Percentiles rank a stretch among this genome's conserved stretches.
These are phyloP conservation scores for Machimus atricapillus DNA, from an alignment of 2,888 invertebrate species.

Conservation along the genomic window DNA sequence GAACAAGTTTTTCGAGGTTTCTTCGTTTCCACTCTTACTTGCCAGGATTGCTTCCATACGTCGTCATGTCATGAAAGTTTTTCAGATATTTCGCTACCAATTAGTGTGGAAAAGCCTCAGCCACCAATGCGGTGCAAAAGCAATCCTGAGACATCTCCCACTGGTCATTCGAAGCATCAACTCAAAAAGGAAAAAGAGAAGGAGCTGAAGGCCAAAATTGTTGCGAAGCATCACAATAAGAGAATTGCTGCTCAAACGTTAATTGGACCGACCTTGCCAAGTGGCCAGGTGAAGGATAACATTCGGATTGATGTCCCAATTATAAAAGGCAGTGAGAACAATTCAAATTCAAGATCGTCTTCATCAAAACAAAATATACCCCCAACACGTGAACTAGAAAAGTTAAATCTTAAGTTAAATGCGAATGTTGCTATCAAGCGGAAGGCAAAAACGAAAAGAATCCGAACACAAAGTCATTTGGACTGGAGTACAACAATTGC, in stretches of 20 bases:
- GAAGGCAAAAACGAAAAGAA: conserved; percentile 53
- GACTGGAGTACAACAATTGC: conserved; percentile 67
- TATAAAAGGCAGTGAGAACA: conserved; percentile 59
- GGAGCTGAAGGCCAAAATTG: conserved; percentile 63
- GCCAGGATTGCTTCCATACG: conserved; percentile 86
- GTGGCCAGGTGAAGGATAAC: conserved; percentile 44
- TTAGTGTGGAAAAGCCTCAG: conserved; percentile 76
- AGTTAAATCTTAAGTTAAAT: conserved; percentile 42
- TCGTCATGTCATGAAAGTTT: conserved; percentile 92
- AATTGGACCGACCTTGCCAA: neutral
- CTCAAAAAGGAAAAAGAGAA: conserved; percentile 67
- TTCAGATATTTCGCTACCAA: conserved; percentile 92
- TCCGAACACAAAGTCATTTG: conserved; percentile 60
- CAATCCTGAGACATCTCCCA: conserved; percentile 55
- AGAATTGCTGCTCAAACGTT: conserved; percentile 49
- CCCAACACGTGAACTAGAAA: conserved; percentile 48
- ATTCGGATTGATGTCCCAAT: neutral
- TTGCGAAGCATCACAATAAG: conserved; percentile 55
- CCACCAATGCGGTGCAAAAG: conserved; percentile 69
- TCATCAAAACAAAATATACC: conserved; percentile 66
- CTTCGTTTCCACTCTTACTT: conserved; percentile 86
- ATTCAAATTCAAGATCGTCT: conserved; percentile 53
- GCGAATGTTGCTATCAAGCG: conserved; percentile 48
- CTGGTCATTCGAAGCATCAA: conserved; percentile 66
- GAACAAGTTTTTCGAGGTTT: conserved; percentile 95